Evolutionary conservation across 2,797 vertebrate genomes (phyloP).

Genomic region (Oryzias dopingdopingensis): DNA sequence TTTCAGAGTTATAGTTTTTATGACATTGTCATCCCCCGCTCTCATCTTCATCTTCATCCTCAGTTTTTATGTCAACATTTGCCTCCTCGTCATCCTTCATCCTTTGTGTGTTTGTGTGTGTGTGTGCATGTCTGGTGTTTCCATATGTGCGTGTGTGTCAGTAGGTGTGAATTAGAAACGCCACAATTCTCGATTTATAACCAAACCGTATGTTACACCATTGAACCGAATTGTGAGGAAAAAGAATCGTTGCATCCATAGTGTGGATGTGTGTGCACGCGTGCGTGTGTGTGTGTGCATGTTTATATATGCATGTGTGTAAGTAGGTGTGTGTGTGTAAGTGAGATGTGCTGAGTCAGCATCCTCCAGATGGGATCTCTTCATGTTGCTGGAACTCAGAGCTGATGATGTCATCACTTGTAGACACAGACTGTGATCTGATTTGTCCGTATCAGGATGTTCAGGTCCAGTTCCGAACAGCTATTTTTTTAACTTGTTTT

Average conservation of each 20-base stretch:
- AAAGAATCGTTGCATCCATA: too few relatives aligned
- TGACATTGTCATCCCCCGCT: too few relatives aligned
- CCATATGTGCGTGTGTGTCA: background rate
- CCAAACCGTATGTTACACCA: too few relatives aligned
- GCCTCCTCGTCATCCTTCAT: too few relatives aligned
- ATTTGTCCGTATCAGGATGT: conserved; percentile 34
- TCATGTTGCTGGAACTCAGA: conserved; percentile 48
- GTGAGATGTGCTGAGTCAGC: conserved; percentile 67
- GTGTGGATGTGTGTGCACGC: background rate
- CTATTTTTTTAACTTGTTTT: too few relatives aligned
- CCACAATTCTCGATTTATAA: too few relatives aligned
- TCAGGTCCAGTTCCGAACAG: too few relatives aligned
- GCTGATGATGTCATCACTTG: conserved; percentile 56
- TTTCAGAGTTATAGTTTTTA: too few relatives aligned
- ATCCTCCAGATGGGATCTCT: conserved; percentile 66
- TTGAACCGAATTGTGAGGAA: too few relatives aligned
- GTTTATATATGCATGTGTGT: background rate
- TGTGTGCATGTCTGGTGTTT: background rate
- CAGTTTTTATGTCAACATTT: too few relatives aligned
- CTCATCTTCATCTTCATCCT: too few relatives aligned
- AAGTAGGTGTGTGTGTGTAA: conserved; percentile 10
- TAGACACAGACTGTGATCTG: conserved; percentile 34
- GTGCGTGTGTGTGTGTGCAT: background rate
- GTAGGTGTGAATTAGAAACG: background rate
- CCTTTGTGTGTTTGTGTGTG: background rate